Percentiles rank a stretch among this genome's conserved stretches.
Evolutionary conservation across 2,888 invertebrate species (phyloP).

Genomic region (Azorinus chamasolen): DNA sequence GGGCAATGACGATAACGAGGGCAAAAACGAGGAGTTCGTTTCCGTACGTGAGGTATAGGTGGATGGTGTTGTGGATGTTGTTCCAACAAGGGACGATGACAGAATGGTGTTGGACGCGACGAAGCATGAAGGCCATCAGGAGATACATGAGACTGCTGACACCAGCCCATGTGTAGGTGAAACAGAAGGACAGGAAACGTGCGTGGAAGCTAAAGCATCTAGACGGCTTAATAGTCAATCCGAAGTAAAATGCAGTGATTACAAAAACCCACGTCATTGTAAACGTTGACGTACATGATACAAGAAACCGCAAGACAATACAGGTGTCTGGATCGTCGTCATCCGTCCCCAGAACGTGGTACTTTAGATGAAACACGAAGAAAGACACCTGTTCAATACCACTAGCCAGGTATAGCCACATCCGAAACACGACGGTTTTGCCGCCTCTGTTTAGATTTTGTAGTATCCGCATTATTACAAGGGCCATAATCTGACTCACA

Average conservation of each 20-base stretch:
- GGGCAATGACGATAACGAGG: conserved; percentile 6
- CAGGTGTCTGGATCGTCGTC: conserved; percentile 32
- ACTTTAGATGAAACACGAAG: conserved; percentile 45
- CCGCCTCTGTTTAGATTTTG: conserved; percentile 25
- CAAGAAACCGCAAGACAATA: conserved; percentile 37
- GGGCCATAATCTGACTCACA: conserved; percentile 17
- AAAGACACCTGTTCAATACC: conserved; percentile 38
- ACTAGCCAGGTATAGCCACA: conserved; percentile 38
- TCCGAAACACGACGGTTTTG: conserved; percentile 21
- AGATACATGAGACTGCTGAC: conserved; percentile 43
- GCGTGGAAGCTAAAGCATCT: conserved; percentile 50
- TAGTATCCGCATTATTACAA: conserved; percentile 33
- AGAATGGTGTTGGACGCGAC: neutral
- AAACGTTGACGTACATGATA: conserved; percentile 31
- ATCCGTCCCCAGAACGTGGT: conserved; percentile 26
- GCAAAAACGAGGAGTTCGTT: conserved; percentile 42
- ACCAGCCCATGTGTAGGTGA: conserved; percentile 45
- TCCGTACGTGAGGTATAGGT: conserved; percentile 45
- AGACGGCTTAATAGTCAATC: conserved; percentile 48
- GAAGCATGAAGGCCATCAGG: conserved; percentile 28
- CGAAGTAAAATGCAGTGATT: conserved; percentile 36
- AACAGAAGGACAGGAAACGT: conserved; percentile 45
- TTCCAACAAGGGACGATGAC: conserved; percentile 33
- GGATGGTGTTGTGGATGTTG: conserved; percentile 32
- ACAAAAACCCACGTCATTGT: conserved; percentile 49